A percentile compares a stretch with the other conserved stretches of the same genome.
phyloP scores from a whole-genome alignment of 2,113 vertebrate genomes.

The Boleophthalmus pectinirostris region DNA sequence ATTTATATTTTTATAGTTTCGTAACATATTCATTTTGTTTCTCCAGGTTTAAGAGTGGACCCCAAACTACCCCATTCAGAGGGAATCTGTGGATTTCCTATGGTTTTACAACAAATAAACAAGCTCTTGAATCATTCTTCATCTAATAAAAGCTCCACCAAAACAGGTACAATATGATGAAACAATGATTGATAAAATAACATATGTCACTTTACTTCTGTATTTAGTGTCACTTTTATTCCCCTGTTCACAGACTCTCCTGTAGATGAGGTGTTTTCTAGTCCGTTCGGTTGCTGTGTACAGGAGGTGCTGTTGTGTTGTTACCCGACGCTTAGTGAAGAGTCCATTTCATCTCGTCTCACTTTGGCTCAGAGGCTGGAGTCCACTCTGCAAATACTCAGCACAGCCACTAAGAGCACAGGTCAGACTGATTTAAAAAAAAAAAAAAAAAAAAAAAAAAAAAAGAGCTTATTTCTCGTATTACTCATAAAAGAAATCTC shows the following conservation, averaged over 20 bases:
- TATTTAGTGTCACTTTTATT: neutral
- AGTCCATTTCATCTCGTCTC: constrained; percentile 79
- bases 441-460: too few species aligned
- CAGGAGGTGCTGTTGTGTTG: constrained; percentile 86
- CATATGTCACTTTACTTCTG: neutral
- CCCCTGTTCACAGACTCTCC: constrained; percentile 48
- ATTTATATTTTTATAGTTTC: too few species aligned
- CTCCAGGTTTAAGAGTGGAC: constrained; percentile 80
- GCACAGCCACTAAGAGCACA: constrained; percentile 66
- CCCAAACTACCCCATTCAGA: constrained; percentile 65
- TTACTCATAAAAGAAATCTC: too few species aligned
- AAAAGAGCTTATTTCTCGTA: too few species aligned
- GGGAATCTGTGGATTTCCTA: constrained; percentile 86
- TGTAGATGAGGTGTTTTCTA: constrained; percentile 75
- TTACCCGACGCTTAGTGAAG: constrained; percentile 82
- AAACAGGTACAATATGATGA: constrained; percentile 76
- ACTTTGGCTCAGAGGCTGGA: constrained; percentile 81
- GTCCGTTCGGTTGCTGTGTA: constrained; percentile 81
- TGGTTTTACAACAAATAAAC: constrained; percentile 88
- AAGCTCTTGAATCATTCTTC: constrained; percentile 87
- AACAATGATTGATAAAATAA: neutral
- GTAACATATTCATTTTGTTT: neutral
- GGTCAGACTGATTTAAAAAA: constrained; percentile 81
- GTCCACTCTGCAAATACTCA: constrained; percentile 77
- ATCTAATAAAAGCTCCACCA: constrained; percentile 73